phyloP scores from a whole-genome alignment of 2,113 vertebrate genomes.

The Felis chaus region DNA sequence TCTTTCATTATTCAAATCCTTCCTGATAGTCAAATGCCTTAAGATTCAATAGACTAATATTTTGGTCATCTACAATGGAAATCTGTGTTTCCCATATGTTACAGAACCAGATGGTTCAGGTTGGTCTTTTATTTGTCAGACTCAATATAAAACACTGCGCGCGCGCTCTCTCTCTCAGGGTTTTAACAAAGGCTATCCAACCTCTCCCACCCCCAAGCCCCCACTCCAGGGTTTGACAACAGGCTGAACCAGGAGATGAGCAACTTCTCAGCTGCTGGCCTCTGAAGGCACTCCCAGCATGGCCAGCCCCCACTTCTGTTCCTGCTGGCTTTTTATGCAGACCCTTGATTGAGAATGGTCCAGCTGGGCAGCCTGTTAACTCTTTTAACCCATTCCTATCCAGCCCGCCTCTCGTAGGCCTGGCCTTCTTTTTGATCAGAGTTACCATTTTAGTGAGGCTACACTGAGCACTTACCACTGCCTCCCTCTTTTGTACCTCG shows the following conservation, averaged over 20 bases:
- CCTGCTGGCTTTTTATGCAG: slow-evolving; percentile 79
- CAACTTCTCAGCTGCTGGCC: slow-evolving; percentile 80
- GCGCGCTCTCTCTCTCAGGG: slow-evolving; percentile 47
- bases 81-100: slow-evolving; percentile 82
- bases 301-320: slow-evolving; percentile 74
- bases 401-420: neutral
- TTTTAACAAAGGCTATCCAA: slow-evolving; percentile 76
- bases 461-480: neutral
- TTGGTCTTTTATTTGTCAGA: slow-evolving; percentile 81
- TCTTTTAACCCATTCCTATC: slow-evolving; percentile 76
- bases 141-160: slow-evolving; percentile 69
- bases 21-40: slow-evolving; percentile 70
- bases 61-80: slow-evolving; percentile 77
- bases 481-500: neutral
- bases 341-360: slow-evolving; percentile 73
- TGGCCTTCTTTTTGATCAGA: neutral
- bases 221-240: slow-evolving; percentile 69
- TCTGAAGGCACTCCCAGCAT: slow-evolving; percentile 72
- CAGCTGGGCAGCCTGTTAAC: slow-evolving; percentile 75
- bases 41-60: slow-evolving; percentile 77
- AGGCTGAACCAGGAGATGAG: slow-evolving; percentile 80
- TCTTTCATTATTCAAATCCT: slow-evolving; percentile 66
- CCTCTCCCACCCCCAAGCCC: neutral
- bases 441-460: neutral
- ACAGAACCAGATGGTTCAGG: slow-evolving; percentile 79